Evolutionary conservation across 2,113 vertebrate genomes (phyloP), one percentile per base, ranked within the genome.

Genomic region (Anthoscopus minutus): DNA sequence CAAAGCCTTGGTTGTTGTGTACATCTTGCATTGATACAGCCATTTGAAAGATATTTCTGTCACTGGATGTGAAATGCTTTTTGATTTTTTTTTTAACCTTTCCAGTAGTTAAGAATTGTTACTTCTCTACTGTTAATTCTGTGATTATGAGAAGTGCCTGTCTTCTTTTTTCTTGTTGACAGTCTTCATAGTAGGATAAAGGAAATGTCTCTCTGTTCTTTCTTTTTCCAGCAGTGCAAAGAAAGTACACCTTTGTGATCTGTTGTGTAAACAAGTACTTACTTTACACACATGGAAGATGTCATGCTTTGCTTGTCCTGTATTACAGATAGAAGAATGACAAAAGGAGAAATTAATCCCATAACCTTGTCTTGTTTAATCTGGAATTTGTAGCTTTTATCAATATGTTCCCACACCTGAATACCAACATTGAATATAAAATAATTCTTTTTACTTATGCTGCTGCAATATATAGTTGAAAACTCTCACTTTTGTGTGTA

Each of bases 211-310:
- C 40, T 80, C 51, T 65, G 30, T 80, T 51, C 58, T 82, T 88
- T 80, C 65, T 80, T 94, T 73, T 74, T 70, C 80, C 37, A 53
- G 24, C 9, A 78, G 28, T 90, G 58, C 48, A 82, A 82, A 94
- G 73, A 89, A 92, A 86, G 82, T 62, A 47, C 45, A 62, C 30
- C n/a, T 90, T 94, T 83, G 37, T 95, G 76, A 92, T 73, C 67
- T 62, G 6, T 25, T 81, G 56, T 56, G 61, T 78, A 81, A 94
- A 93, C 44, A 74, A 83, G 33, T 35, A 31, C 51, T 88, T 88
- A 33, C n/a, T 86, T 85, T 42, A 81, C 38, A 65, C 37, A 18
- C 30, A 62, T 66, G 35, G 64, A 60, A 93, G 44, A 48, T 88
- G 56, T 78, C 58, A 57, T 7, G 19, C 86, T 70, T 83, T 74